These are phyloP conservation scores for Alauda arvensis DNA, from an alignment of 2,797 vertebrate species.

Conservation along the genomic window DNA sequence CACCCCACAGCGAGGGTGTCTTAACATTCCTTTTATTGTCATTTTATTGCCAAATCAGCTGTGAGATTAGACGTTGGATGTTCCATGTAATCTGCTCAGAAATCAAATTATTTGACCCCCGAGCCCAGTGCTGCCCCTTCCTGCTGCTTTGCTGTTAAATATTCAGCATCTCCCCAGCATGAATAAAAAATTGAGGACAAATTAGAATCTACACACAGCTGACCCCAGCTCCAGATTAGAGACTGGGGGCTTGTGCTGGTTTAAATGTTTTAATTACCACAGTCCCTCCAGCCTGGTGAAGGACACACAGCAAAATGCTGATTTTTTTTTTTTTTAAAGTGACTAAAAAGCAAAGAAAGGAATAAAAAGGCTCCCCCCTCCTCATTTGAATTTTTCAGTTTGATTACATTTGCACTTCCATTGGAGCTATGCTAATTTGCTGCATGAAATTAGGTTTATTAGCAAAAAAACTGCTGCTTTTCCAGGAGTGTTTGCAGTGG, in stretches of 20 bases:
- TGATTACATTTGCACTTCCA: constrained; percentile 73
- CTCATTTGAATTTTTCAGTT: constrained; percentile 69
- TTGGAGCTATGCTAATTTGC: constrained; percentile 71
- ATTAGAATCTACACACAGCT: constrained; percentile 97
- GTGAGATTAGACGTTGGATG: constrained; percentile 88
- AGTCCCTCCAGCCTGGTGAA: constrained; percentile 82
- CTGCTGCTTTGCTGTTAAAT: constrained; percentile 91
- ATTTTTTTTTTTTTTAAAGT: constrained; percentile 28
- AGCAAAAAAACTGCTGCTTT: constrained; percentile 34
- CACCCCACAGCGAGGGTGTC: constrained; percentile 1
- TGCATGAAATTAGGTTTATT: constrained; percentile 73
- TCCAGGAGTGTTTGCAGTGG: not conserved
- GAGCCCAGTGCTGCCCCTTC: constrained; percentile 86
- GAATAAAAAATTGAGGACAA: constrained; percentile 96
- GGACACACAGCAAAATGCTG: constrained; percentile 82
- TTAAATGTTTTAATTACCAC: constrained; percentile 95
- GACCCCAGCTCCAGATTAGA: constrained; percentile 90
- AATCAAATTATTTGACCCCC: constrained; percentile 97
- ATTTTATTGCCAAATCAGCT: constrained; percentile 75
- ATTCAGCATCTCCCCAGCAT: constrained; percentile 93
- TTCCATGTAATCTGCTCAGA: constrained; percentile 91
- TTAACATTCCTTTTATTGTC: constrained; percentile 68
- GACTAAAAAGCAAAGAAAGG: constrained; percentile 52
- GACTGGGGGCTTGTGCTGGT: constrained; percentile 81
- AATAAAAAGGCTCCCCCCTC: constrained; percentile 51